These are phyloP conservation scores for Mythimna lalbum DNA, from an alignment of 2,888 invertebrate species.

Conservation along the genomic window DNA sequence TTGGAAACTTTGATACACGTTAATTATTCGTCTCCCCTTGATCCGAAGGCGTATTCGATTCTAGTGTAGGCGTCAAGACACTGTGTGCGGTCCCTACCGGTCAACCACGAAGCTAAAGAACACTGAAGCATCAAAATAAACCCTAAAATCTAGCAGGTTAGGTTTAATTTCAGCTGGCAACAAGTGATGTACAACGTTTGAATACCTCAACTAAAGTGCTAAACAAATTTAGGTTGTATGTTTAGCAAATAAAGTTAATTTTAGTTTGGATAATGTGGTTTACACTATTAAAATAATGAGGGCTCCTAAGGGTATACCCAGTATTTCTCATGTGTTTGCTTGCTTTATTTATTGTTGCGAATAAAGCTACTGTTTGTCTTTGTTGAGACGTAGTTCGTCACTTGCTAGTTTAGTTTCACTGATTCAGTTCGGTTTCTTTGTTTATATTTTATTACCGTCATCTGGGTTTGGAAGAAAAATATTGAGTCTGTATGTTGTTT, in stretches of 20 bases:
- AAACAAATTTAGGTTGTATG: conserved; percentile 67
- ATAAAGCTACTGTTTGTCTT: conserved; percentile 84
- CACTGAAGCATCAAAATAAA: conserved; percentile 60
- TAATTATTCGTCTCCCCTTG: conserved; percentile 75
- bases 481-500: conserved; percentile 14
- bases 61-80: conserved; percentile 82
- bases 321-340: conserved; percentile 87
- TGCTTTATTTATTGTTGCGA: conserved; percentile 86
- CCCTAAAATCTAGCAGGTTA: conserved; percentile 57
- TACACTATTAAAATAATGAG: conserved; percentile 88
- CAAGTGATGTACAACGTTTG: conserved; percentile 62
- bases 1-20: conserved; percentile 70
- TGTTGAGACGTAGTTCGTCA: conserved; percentile 72
- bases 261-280: conserved; percentile 61
- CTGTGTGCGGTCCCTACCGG: conserved; percentile 83
- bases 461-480: conserved; percentile 32
- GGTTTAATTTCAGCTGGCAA: conserved; percentile 59
- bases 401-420: conserved; percentile 63
- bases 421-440: conserved; percentile 47
- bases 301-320: conserved; percentile 84
- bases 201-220: conserved; percentile 62
- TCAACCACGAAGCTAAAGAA: conserved; percentile 65
- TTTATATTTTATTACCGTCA: conserved; percentile 55
- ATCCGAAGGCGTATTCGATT: conserved; percentile 79
- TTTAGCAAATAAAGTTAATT: conserved; percentile 61